phyloP scores from a whole-genome alignment of 1,140 invertebrate species.

The Mesaphorura yosii region DNA sequence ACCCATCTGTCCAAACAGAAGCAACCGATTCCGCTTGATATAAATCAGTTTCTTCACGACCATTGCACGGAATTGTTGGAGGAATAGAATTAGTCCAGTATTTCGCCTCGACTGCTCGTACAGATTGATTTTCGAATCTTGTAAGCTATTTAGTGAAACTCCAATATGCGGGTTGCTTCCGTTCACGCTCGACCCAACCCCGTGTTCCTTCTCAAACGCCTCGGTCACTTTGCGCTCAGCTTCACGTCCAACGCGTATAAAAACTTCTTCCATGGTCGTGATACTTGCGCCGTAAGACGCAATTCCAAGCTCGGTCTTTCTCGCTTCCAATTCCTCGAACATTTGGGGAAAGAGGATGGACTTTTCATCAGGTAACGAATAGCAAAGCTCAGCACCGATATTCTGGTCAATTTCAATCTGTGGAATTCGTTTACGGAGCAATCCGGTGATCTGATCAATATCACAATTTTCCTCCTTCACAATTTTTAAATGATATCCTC shows the following conservation, averaged over 20 bases:
- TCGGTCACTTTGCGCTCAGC: conserved; percentile 46
- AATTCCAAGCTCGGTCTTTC: conserved; percentile 39
- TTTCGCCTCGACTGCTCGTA: conserved; percentile 3
- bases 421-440: conserved; percentile 38
- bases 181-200: background rate
- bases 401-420: conserved; percentile 40
- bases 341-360: conserved; percentile 34
- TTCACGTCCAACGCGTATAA: conserved; percentile 49
- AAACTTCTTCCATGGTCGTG: conserved; percentile 34
- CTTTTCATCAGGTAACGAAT: conserved; percentile 33
- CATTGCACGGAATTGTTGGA: conserved; percentile 37
- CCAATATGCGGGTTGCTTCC: background rate
- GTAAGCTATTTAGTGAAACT: background rate
- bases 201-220: background rate
- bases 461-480: conserved; percentile 38
- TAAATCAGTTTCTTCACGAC: conserved; percentile 38
- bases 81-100: conserved; percentile 2
- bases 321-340: conserved; percentile 41
- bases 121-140: background rate
- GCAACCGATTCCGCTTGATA: conserved; percentile 34
- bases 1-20: conserved; percentile 33
- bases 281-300: conserved; percentile 41
- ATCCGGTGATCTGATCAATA: conserved; percentile 35
- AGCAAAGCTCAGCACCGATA: conserved; percentile 38
- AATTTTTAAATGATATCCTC: conserved; percentile 44